Base-by-base conservation (phyloP, 2,888 invertebrate genomes). In the Enchytraeus crypticus region DNA sequence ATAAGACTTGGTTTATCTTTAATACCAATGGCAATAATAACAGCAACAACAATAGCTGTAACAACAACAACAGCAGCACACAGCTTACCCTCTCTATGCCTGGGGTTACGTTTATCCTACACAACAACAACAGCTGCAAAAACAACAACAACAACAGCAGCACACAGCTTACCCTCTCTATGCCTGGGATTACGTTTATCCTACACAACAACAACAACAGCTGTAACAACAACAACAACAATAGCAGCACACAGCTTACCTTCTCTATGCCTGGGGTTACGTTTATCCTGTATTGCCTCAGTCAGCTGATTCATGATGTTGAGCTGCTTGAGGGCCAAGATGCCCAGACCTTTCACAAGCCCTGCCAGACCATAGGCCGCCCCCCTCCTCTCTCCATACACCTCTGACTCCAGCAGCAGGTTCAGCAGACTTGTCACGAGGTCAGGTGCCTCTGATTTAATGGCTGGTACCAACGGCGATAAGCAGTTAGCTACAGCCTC, bases 341-440 rank as follows among this genome's bases (percentile, higher is more conserved):
- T 96, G 27, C 97, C 97, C 77, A 97, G 86, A 0, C 98, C 98
- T 79, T 97, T 96, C 59, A 98, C 91, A 45, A 85, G 73, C 1
- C 97, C 97, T 0, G 97, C 97, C 60, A 99, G 84, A 14, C 97
- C 96, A 76, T 96, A 96, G 0, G 97, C 96, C 0, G 98, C 97
- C 14, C 98, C 98, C 43, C 71, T 71, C 32, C 78, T 69, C 66
- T 78, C 77, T 11, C 76, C 78, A 60, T 76, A 78, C 58, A 74
- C 74, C 46, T 77, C 75, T 2, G 77, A 75, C 59, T 75, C 74
- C 45, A 78, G 69, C 23, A 78, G 69, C 11, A 75, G 70, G 8
- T 71, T 66, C 64, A 78, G 84, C 38, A 98, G 84, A 75, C 89
- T 89, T 74, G 89, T 87, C 54, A 96, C 87, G 72, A 95, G 86